Percentiles rank a stretch among this genome's conserved stretches.
phyloP scores from a whole-genome alignment of 2,888 invertebrate genomes.

The Epinotia ramella region DNA sequence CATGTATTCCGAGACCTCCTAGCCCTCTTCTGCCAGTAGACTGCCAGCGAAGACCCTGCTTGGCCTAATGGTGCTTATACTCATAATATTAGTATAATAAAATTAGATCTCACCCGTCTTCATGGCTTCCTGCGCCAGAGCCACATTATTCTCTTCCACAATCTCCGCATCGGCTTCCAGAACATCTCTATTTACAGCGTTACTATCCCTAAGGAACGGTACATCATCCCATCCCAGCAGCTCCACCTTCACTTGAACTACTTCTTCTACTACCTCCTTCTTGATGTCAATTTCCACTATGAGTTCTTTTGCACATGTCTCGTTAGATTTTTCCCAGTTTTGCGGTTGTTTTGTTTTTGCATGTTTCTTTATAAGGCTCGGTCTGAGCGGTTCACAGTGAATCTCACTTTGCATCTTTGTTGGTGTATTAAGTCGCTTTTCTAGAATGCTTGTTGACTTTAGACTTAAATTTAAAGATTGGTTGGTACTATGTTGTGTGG shows the following conservation, averaged over 20 bases:
- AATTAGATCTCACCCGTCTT: slow-evolving; percentile 60
- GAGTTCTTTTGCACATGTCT: slow-evolving; percentile 1
- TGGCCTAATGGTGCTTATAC: too few relatives aligned
- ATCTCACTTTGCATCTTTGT: slow-evolving; percentile 25
- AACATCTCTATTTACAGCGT: slow-evolving; percentile 59
- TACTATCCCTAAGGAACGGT: slow-evolving; percentile 65
- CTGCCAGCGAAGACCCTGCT: too few relatives aligned
- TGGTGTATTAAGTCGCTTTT: not conserved
- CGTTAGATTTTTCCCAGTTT: slow-evolving; percentile 24
- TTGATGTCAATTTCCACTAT: slow-evolving; percentile 8
- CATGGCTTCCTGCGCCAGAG: slow-evolving; percentile 59
- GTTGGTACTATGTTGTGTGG: not conserved
- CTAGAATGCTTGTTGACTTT: slow-evolving; percentile 32
- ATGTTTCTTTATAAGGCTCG: slow-evolving; percentile 17
- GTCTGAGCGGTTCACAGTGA: slow-evolving; percentile 18
- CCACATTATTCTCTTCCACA: slow-evolving; percentile 62
- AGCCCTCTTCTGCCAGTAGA: too few relatives aligned
- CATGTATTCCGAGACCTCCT: too few relatives aligned
- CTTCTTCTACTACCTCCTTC: slow-evolving; percentile 40
- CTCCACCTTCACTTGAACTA: slow-evolving; percentile 60
- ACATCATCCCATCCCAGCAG: slow-evolving; percentile 54
- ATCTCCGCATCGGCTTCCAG: slow-evolving; percentile 51
- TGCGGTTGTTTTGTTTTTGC: not conserved
- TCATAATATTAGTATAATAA: too few relatives aligned
- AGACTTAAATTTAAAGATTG: slow-evolving; percentile 9